Base-by-base conservation (phyloP, 2,797 vertebrate species). In the Capromys pilorides region DNA sequence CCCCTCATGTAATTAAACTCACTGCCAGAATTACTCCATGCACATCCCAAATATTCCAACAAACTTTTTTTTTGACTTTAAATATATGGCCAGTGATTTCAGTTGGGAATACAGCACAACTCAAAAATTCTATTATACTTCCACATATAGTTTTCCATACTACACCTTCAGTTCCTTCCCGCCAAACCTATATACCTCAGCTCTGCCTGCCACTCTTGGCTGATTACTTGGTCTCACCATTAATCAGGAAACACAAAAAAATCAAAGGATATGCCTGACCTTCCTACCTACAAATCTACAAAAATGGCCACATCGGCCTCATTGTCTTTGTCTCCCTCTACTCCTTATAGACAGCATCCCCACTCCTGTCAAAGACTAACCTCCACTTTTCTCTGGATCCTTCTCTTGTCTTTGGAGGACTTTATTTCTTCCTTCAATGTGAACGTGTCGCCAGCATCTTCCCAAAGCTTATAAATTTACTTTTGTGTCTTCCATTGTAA, bases 401-500 rank as follows among this genome's bases (percentile, higher is more conserved):
- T 78, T 45, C 59, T 92, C 19, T 69, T 80, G 16, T 24, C 61
- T 94, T 62, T n/a, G 54, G n/a, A 66, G 7, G 5, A 39, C 19
- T 69, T n/a, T 8, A 62, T 88, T 45, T 12, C 73, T 90, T 31
- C 31, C 11, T 90, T 79, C 26, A 33, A 57, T 41, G 79, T 28
- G 4, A 85, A 86, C 69, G 7, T 41, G 45, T 49, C 73, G 18
- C 10, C 66, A 91, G 22, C 79, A 69, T 95, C 67, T 54, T 61
- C 28, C 49, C 41, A 89, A 1, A 64, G 36, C 45, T 81, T 79
- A 67, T 54, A 81, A 87, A 75, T 73, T 33, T 22, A 9, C 71
- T 81, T 91, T 18, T 69, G 31, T 84, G 69, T 83, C 54, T 88
- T 88, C 36, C 21, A 51, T 51, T 45, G 87, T 88, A 45, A 90